Evolutionary conservation across 2,113 vertebrate species (phyloP).

Genomic region (Spheniscus mendiculus): DNA sequence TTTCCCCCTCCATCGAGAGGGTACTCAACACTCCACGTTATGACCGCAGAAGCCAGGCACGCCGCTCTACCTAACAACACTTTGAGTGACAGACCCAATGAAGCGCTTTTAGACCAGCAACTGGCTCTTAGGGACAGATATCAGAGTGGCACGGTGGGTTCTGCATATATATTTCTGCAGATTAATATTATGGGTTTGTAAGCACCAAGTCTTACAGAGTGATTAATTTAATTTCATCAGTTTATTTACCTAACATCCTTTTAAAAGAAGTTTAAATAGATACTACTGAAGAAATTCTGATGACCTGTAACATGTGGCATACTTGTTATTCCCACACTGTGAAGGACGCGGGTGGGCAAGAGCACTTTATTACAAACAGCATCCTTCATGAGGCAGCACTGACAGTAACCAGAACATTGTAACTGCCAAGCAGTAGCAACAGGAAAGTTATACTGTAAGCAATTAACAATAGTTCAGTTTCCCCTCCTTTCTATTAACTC

Average conservation of each 20-base stretch:
- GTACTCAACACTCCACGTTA: rapidly evolving
- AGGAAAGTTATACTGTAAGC: not conserved
- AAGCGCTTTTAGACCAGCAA: not conserved
- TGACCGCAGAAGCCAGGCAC: rapidly evolving
- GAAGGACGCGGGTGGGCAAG: not conserved
- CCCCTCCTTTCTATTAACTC: not conserved
- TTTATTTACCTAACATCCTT: not conserved
- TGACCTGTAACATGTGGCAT: rapidly evolving
- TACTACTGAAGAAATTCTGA: not conserved
- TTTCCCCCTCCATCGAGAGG: not conserved
- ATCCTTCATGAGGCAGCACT: not conserved
- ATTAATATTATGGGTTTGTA: not conserved
- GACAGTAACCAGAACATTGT: not conserved
- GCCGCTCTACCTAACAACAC: not conserved
- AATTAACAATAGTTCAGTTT: not conserved
- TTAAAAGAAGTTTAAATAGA: not conserved
- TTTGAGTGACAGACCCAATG: not conserved
- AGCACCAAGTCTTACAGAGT: not conserved
- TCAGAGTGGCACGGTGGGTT: not conserved
- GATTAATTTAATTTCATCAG: not conserved
- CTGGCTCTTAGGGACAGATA: not conserved
- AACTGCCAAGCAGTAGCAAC: not conserved
- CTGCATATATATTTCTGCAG: not conserved
- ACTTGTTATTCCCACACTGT: not conserved
- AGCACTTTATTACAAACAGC: not conserved